Evolutionary conservation across 2,888 invertebrate species (phyloP).

Genomic region (Eledone cirrhosa): DNA sequence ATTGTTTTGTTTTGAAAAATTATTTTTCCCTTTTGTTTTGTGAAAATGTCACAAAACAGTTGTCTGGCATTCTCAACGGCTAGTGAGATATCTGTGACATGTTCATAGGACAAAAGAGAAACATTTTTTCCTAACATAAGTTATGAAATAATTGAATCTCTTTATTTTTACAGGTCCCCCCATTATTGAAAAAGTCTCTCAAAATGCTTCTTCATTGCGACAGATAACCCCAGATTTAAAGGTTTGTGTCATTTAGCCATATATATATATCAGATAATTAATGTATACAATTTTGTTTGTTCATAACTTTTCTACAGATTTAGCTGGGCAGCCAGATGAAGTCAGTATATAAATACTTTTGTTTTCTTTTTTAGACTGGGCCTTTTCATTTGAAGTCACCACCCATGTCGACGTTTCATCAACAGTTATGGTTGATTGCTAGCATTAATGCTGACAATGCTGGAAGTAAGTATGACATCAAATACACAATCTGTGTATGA

Average conservation of each 20-base stretch:
- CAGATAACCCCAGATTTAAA: constrained; percentile 49
- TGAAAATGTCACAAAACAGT: too few species aligned
- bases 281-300: too few species aligned
- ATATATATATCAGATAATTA: constrained; percentile 23
- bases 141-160: not conserved
- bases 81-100: too few species aligned
- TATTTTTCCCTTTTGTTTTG: too few species aligned
- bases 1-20: too few species aligned
- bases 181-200: constrained; percentile 77
- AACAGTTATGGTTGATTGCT: constrained; percentile 92
- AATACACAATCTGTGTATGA: too few species aligned
- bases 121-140: too few species aligned
- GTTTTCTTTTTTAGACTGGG: constrained; percentile 68
- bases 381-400: constrained; percentile 89
- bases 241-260: constrained; percentile 38
- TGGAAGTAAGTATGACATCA: constrained; percentile 40
- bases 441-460: constrained; percentile 52
- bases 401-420: constrained; percentile 85
- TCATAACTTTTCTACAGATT: too few species aligned
- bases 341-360: not conserved
- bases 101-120: too few species aligned
- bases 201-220: constrained; percentile 69
- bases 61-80: too few species aligned
- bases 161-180: constrained; percentile 75
- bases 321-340: too few species aligned